phyloP scores from a whole-genome alignment of 2,797 vertebrate genomes.

The Crocodylus rhombifer region DNA sequence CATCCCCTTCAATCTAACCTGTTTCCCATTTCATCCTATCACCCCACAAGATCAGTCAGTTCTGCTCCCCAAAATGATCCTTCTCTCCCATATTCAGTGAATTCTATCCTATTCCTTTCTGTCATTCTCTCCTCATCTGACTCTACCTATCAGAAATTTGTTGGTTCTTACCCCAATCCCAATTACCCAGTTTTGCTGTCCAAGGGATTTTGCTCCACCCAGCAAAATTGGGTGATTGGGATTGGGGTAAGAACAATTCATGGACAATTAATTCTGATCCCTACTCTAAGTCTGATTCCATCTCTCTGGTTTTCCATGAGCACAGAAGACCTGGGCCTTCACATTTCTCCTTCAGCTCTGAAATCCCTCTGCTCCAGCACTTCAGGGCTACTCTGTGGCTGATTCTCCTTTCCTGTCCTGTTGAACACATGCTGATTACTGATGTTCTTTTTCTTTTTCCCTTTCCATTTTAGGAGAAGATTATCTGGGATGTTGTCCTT shows the following conservation, averaged over 20 bases:
- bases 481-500: too few species aligned
- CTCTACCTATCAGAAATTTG: not conserved
- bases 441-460: too few species aligned
- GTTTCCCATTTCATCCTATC: not conserved
- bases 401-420: too few species aligned
- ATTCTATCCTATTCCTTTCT: not conserved
- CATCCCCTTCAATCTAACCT: too few species aligned
- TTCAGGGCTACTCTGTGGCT: too few species aligned
- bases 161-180: not conserved
- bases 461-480: too few species aligned
- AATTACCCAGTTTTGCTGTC: too few species aligned
- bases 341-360: not conserved
- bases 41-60: not conserved
- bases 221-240: too few species aligned
- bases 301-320: not conserved
- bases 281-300: not conserved
- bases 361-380: not conserved
- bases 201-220: too few species aligned
- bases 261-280: not conserved
- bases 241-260: too few species aligned
- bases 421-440: too few species aligned
- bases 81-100: not conserved
- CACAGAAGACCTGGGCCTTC: too few species aligned
- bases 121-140: not conserved
- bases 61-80: not conserved